A percentile compares a stretch with the other conserved stretches of the same genome.
phyloP scores from a whole-genome alignment of 1,140 invertebrate species.

The Himalopsyche phryganea region DNA sequence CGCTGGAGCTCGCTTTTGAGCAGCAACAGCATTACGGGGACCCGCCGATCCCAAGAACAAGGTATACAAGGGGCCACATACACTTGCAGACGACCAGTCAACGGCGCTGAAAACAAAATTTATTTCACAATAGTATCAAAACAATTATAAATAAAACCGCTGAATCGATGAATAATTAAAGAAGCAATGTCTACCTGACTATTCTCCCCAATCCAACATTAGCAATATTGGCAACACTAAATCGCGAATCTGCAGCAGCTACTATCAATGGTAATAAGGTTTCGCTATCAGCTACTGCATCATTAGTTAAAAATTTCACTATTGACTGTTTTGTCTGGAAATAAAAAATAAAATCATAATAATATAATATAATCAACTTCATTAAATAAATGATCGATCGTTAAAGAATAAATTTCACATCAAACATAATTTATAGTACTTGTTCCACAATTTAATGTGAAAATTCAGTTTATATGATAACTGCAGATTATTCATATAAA shows the following conservation, averaged over 20 bases:
- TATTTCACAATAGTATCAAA: neutral
- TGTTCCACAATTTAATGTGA: too few species aligned
- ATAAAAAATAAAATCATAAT: constrained; percentile 19
- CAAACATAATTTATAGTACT: too few species aligned
- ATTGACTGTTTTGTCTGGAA: constrained; percentile 71
- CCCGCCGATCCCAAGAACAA: constrained; percentile 70
- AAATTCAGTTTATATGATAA: too few species aligned
- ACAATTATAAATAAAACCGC: neutral
- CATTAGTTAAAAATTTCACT: constrained; percentile 75
- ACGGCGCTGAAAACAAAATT: constrained; percentile 55
- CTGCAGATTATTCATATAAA: too few species aligned
- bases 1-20: constrained; percentile 59
- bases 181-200: constrained; percentile 59
- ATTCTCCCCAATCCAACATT: constrained; percentile 72
- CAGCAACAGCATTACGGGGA: constrained; percentile 35
- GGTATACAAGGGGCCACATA: constrained; percentile 71
- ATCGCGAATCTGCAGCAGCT: constrained; percentile 82
- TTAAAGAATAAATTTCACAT: too few species aligned
- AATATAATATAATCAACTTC: too few species aligned
- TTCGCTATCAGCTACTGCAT: constrained; percentile 71
- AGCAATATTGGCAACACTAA: constrained; percentile 73
- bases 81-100: constrained; percentile 68
- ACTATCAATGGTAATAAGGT: constrained; percentile 76
- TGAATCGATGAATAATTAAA: too few species aligned
- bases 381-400: too few species aligned